Percentiles rank a stretch among this genome's conserved stretches.
phyloP scores from a whole-genome alignment of 2,113 vertebrate genomes.

The Tragelaphus scriptus region DNA sequence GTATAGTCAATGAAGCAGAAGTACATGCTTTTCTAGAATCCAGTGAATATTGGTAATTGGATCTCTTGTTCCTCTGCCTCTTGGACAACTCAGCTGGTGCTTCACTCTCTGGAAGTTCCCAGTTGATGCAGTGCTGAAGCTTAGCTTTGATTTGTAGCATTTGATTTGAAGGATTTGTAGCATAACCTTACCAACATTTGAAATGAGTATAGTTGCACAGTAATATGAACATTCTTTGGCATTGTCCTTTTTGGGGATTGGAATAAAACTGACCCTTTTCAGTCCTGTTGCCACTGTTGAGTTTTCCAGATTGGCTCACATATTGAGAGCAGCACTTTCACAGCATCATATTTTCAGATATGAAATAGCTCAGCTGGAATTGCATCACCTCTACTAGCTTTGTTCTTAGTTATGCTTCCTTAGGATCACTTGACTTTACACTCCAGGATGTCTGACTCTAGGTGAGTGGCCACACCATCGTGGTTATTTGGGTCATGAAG shows the following conservation, averaged over 20 bases:
- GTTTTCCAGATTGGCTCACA: neutral
- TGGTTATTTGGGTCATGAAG: neutral
- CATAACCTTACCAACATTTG: neutral
- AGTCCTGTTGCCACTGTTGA: neutral
- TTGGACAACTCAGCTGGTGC: neutral
- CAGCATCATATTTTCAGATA: neutral
- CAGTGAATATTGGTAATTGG: neutral
- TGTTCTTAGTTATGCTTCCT: neutral
- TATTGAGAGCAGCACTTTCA: neutral
- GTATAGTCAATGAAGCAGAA: neutral
- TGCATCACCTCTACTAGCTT: neutral
- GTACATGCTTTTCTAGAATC: neutral
- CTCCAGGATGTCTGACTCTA: neutral
- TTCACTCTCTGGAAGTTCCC: neutral
- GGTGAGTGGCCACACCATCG: neutral
- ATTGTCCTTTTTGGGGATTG: neutral
- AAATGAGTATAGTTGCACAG: neutral
- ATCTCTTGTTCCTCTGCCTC: neutral
- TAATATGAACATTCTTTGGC: neutral
- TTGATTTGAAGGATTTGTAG: neutral
- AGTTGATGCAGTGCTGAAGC: neutral
- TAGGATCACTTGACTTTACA: neutral
- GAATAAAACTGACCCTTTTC: neutral
- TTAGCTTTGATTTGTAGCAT: neutral
- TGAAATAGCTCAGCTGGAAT: neutral